Base-by-base conservation (phyloP, 1,140 invertebrate species). In the Zaprionus davidi region DNA sequence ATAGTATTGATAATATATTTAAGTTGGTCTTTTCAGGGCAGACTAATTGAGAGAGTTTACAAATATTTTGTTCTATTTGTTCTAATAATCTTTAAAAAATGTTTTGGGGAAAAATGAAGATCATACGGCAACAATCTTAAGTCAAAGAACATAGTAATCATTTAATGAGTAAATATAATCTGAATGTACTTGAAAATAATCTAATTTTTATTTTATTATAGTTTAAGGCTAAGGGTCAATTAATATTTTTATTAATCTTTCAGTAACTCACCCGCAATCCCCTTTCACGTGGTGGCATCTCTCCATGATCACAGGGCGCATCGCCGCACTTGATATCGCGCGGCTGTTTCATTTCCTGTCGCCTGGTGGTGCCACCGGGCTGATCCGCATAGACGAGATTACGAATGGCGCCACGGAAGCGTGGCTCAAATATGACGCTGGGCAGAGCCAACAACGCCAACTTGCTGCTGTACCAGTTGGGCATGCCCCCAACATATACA, bases 401-500 rank as follows among this genome's bases (percentile, higher is more conserved):
- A 49, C 97, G 94, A 15, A 98, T 96, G 53, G 96, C 94, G 1
- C 97, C 97, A 17, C 96, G 95, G 93, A 98, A 98, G 68, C 97
- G 94, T 0, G 97, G 97, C 93, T 99, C 97, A 90, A 98, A 98
- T 65, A 98, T 97, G 57, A 98, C 97, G 79, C 96, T 97, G 1
- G 97, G 97, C 51, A 98, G 88, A 0, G 97, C 97, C 46, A 98
- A 93, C 53, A 96, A 93, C 1, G 96, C 96, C 73, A 98, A 93
- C 93, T 97, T 97, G 78, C 95, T 96, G 88, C 97, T 97, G 92
- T 98, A 98, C 95, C 96, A 97, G 66, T 95, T 95, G 17, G 98
- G 98, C 94, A 99, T 96, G 9, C 98, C 98, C 7, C 98, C 98
- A 55, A 99, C 95, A 93, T 97, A 99, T 26, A 98, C 96, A 92